Base-by-base conservation (phyloP, 2,888 invertebrate genomes). In the Limnephilus lunatus region DNA sequence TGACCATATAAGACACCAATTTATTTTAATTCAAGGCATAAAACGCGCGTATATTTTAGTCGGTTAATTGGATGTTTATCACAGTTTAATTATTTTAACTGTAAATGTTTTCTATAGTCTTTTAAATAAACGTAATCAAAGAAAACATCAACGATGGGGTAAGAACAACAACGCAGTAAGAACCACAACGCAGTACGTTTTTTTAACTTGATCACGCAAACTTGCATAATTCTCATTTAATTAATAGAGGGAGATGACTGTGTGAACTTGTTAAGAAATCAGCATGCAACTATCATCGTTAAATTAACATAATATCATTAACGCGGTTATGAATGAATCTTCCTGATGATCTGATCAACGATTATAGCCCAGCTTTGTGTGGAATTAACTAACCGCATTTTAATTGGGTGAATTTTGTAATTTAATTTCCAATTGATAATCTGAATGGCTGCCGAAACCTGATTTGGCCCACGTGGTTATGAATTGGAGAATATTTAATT, bases 401-500 rank as follows among this genome's bases (percentile, higher is more conserved):
- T 68, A 53, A 68, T 19, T 83, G 82, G 83, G 35, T 19, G 48
- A 86, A 86, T 44, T 25, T 44, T 48, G 44, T 48, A 44, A 86
- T 48, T 48, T 86, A 44, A 86, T 86, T 86, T 48, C 86, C 86
- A 86, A 48, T 86, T 86, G 44, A 86, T 39, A 86, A 30, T 86
- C 44, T 44, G 30, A 86, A 68, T 68, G 68, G 25, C n/a, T 48
- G n/a, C 30, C 11, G 86, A 86, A 86, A 48, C 86, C 44, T 48
- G 86, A 48, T 39, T 48, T 35, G 30, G 44, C 86, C 86, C 86
- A 86, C 86, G 86, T 86, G 86, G n/a, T 86, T n/a, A 30, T 44
- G 86, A 44, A 48, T 86, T 83, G 25, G 86, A 86, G 86, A 86
- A 44, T 85, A 35, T 86, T 86, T 86, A 86, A 86, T 86, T 86